phyloP scores from a whole-genome alignment of 2,113 vertebrate species.

The Limanda limanda region DNA sequence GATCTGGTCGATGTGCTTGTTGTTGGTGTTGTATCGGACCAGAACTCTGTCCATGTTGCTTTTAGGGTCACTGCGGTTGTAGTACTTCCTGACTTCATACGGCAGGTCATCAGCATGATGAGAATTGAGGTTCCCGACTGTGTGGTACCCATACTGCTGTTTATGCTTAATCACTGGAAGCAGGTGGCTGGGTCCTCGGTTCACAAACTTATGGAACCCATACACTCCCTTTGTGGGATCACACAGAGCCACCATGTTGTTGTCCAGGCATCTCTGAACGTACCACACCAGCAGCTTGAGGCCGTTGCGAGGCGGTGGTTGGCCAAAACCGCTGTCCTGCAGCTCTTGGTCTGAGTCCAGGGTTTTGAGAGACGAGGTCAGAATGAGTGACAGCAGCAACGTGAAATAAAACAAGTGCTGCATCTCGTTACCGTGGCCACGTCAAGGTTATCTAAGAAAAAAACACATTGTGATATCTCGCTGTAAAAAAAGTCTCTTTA shows the following conservation, averaged over 20 bases:
- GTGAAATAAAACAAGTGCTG: constrained; percentile 20
- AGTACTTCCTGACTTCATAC: constrained; percentile 62
- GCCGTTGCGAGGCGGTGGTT: constrained; percentile 75
- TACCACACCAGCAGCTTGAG: constrained; percentile 74
- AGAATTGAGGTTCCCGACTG: constrained; percentile 74
- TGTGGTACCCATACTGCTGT: constrained; percentile 61
- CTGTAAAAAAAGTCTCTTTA: neutral
- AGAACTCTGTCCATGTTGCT: constrained; percentile 80
- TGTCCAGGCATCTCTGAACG: constrained; percentile 71
- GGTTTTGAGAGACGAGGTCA: constrained; percentile 47
- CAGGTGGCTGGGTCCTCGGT: constrained; percentile 35
- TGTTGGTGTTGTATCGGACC: constrained; percentile 75
- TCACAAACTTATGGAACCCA: constrained; percentile 73
- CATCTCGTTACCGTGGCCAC: neutral
- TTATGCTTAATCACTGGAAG: constrained; percentile 68
- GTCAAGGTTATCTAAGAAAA: constrained; percentile 11
- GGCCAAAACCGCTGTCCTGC: constrained; percentile 68
- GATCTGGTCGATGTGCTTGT: constrained; percentile 57
- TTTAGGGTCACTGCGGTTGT: constrained; percentile 52
- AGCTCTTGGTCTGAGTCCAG: constrained; percentile 70
- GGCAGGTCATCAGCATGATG: constrained; percentile 63
- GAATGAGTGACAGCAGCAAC: constrained; percentile 15
- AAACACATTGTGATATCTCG: neutral
- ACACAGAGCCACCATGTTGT: constrained; percentile 77
- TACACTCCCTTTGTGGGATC: constrained; percentile 55